phyloP scores from a whole-genome alignment of 2,888 invertebrate genomes.

The Branchipolynoe longqiensis region DNA sequence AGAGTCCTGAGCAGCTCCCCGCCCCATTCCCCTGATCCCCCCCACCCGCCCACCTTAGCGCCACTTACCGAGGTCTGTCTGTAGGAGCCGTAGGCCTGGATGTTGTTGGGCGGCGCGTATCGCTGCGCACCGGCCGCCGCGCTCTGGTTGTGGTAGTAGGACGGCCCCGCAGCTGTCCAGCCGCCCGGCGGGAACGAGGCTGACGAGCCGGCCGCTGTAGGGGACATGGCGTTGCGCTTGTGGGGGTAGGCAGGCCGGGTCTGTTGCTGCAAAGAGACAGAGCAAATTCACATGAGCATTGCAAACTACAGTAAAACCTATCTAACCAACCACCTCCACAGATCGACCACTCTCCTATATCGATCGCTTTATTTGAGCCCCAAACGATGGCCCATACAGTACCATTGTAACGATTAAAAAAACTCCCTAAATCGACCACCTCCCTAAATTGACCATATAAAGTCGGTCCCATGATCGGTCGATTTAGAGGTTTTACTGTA shows the following conservation, averaged over 20 bases:
- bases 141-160: slow-evolving; percentile 15
- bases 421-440: no score
- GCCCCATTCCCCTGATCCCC: no score
- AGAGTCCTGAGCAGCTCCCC: no score
- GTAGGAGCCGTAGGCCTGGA: slow-evolving; percentile 51
- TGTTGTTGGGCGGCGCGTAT: slow-evolving; percentile 16
- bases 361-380: no score
- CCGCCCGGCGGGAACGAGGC: slow-evolving; percentile 18
- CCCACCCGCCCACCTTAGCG: no score
- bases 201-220: slow-evolving; percentile 31
- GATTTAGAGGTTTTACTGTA: no score
- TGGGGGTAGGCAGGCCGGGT: slow-evolving; percentile 41
- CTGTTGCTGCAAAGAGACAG: slow-evolving; percentile 32
- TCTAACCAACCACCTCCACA: no score
- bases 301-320: neutral
- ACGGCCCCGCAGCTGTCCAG: neutral
- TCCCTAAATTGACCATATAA: no score
- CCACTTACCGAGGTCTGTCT: slow-evolving; percentile 45
- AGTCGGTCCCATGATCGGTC: no score
- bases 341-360: no score
- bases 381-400: no score
- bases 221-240: slow-evolving; percentile 52
- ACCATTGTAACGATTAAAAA: no score
- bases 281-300: neutral
- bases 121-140: slow-evolving; percentile 20